Base-by-base conservation (phyloP, 2,888 invertebrate genomes). In the Acanthosepion lycidas region DNA sequence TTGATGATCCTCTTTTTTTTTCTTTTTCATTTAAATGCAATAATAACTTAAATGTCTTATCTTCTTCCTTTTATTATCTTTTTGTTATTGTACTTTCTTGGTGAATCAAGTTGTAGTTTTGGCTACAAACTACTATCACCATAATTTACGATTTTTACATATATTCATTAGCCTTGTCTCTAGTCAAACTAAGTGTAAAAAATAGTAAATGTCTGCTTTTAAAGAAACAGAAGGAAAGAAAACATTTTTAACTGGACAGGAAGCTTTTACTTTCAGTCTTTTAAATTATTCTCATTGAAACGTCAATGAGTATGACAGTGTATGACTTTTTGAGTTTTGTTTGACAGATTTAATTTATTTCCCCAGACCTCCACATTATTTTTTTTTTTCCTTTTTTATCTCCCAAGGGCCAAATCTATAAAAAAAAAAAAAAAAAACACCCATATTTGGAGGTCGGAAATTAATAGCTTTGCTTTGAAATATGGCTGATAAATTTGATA, bases 401-500 rank as follows among this genome's bases (percentile, higher is more conserved):
- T 28, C n/a, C n/a, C n/a, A n/a, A n/a, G n/a, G n/a, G n/a, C n/a
- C n/a, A 9, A 4, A 78, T 23, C 78, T 78, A 78, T 78, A 78
- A 9, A n/a, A n/a, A n/a, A n/a, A n/a, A n/a, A n/a, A n/a, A n/a
- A n/a, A n/a, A n/a, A n/a, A 78, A 9, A 78, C 15, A 78, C 78
- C 78, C 78, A 78, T 78, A 78, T 78, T 78, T 78, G 78, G 78
- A 78, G 9, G 78, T 15, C 33, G 78, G 78, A 33, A 78, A 78
- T 78, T 78, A 78, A 78, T 78, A n/a, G 78, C 78, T 33, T 78
- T 78, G 15, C 55, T 78, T 78, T n/a, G 78, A 78, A 78, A 78
- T 78, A 78, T 78, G 78, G 78, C 78, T 78, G n/a, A 78, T 78
- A 78, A 78, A 78, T 78, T 78, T 78, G 78, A 78, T 78, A n/a